Evolutionary conservation across 2,113 vertebrate species (phyloP).

Genomic region (Dermatemys mawii): DNA sequence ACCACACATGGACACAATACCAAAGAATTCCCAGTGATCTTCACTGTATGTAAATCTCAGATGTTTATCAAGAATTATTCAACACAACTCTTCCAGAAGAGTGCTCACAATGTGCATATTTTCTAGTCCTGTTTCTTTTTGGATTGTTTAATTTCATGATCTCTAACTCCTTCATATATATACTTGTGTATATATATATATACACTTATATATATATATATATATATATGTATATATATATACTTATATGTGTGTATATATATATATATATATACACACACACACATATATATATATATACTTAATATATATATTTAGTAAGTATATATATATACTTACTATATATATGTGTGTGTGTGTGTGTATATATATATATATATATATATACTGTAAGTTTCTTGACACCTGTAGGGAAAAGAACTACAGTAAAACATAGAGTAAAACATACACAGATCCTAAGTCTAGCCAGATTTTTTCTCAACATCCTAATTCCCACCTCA

Average conservation of each 20-base stretch:
- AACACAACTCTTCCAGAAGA: background rate
- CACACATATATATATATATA: too few species aligned
- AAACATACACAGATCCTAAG: background rate
- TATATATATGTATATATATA: too few species aligned
- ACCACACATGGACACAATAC: background rate
- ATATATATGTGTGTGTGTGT: too few species aligned
- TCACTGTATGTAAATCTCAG: slow-evolving; percentile 2
- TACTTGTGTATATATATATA: too few species aligned
- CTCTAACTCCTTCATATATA: background rate
- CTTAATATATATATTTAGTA: too few species aligned
- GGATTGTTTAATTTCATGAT: background rate
- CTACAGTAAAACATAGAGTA: background rate
- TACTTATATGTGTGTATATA: too few species aligned
- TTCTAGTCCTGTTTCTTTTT: background rate
- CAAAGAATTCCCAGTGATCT: background rate
- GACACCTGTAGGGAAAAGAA: background rate
- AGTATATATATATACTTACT: too few species aligned
- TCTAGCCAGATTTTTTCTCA: background rate
- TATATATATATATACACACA: too few species aligned
- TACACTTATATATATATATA: too few species aligned
- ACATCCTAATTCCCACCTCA: background rate
- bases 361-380: too few species aligned
- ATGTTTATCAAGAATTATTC: background rate
- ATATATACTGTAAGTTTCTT: background rate
- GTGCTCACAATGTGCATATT: rapidly evolving